Evolutionary conservation across 2,888 invertebrate genomes (phyloP), one percentile per base, ranked within the genome.

Genomic region (Brachycybe producta): DNA sequence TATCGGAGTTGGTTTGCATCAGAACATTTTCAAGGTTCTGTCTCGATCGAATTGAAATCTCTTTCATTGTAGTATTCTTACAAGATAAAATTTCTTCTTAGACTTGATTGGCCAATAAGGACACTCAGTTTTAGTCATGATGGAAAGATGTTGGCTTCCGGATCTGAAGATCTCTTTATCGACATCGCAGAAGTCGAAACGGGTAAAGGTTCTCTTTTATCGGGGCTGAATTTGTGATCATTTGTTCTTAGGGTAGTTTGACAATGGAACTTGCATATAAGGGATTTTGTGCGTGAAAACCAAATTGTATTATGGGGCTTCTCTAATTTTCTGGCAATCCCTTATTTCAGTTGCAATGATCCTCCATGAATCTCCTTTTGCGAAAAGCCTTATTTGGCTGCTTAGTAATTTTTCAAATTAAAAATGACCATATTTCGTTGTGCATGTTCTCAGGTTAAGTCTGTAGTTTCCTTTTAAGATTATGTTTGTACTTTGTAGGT

Each of bases 81-180:
- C 4, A 15, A 24, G 35, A 35, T 47, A 13, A 34, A 52, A 46
- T 44, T n/a, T n/a, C n/a, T n/a, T n/a, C n/a, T n/a, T 58, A 83
- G 91, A 58, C 72, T 97, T 61, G 97, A 97, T 61, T 98, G 97
- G 94, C 95, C 97, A 1, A 94, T 98, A 0, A 73, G 97, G 17
- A 87, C 95, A 0, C 78, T 98, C 32, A 92, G 92, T 27, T 98
- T 97, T 69, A 94, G 92, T 57, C 80, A 90, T 68, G 95, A 98
- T 71, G 92, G 95, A 0, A 77, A 84, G 55, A 72, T 98, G 49
- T 68, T 98, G 5, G 98, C 98, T 1, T 90, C 91, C 0, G 97
- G 91, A 0, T 94, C 92, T 27, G 98, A 98, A 67, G 98, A 99
- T 69, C 77, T 92, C 54, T 76, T 87, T 43, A 94, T 98, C 47